Base-by-base conservation (phyloP, 1,140 invertebrate species). In the Bombus terrestris region DNA sequence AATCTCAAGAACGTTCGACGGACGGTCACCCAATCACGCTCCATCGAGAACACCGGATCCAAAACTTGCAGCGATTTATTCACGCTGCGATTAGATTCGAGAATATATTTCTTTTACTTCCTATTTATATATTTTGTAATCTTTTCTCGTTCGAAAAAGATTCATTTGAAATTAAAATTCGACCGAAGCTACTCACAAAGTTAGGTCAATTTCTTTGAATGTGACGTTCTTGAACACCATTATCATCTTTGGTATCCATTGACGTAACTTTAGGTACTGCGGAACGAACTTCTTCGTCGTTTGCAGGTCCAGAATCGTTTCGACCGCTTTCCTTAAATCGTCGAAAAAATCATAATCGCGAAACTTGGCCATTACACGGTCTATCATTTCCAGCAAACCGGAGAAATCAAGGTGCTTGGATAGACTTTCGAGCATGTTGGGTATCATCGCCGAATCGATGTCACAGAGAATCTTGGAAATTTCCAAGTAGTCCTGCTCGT, bases 251-350 rank as follows among this genome's bases (percentile, higher is more conserved):
- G 94, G 94, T 43, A 94, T 12, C 93, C 93, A 94, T 64, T 94
- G 78, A 5, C 80, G 89, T 1, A 94, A 79, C 76, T 64, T 94
- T 6, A 96, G 69, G 77, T 96, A 96, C 13, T 91, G 84, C 0
- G 96, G 96, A 9, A 96, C 86, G 85, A 96, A 96, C 86, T 95
- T 95, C 32, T 95, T 91, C 2, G 95, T 69, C 0, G 92, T 94
- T 25, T 94, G 93, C 78, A 96, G 93, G 32, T 95, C 93, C 25
- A 96, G 83, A 10, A 95, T 93, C 5, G 94, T 95, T 18, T 94
- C 94, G 8, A 94, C 68, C 0, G 93, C 83, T 68, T 87, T 88
- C 22, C 83, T 93, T 25, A 95, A 41, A 73, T 95, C 94, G n/a
- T 89, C 79, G 43, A 94, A 87, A 72, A 95, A 92, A 88, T 94